A percentile compares a stretch with the other conserved stretches of the same genome.
Conservation (phyloP, 2,113 vertebrate genomes). For the Chionodraco myersi region DNA sequence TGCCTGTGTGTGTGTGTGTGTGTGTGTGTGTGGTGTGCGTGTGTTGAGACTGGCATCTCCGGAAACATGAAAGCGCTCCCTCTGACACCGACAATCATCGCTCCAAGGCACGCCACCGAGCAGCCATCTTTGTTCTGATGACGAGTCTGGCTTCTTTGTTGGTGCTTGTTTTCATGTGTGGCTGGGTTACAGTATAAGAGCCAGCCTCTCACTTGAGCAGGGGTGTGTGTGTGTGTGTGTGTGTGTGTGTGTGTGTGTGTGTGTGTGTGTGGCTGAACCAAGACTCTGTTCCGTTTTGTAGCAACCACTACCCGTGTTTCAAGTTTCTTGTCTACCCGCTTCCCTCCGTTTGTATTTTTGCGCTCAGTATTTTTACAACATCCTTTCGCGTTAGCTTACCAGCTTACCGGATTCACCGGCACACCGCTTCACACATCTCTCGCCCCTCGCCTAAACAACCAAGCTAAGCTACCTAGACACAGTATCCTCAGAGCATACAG, state of each 20-base stretch:
- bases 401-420: slow-evolving; percentile 59
- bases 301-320: slow-evolving; percentile 66
- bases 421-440: slow-evolving; percentile 30
- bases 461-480: slow-evolving; percentile 69
- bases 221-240: slow-evolving; percentile 35
- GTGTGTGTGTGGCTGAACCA: slow-evolving; percentile 26
- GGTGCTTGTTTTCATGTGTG: slow-evolving; percentile 74
- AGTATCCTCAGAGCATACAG: slow-evolving; percentile 68
- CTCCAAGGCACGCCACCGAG: slow-evolving; percentile 81
- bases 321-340: slow-evolving; percentile 63
- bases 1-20: slow-evolving; percentile 37
- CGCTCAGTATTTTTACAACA: slow-evolving; percentile 44
- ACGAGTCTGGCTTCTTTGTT: slow-evolving; percentile 81
- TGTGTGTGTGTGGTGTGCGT: slow-evolving; percentile 15
- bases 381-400: slow-evolving; percentile 53
- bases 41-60: slow-evolving; percentile 75
- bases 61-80: slow-evolving; percentile 73
- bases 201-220: slow-evolving; percentile 80
- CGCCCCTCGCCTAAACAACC: slow-evolving; percentile 58
- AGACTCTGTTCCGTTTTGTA: slow-evolving; percentile 63
- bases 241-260: not conserved
- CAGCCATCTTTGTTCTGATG: slow-evolving; percentile 80
- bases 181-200: slow-evolving; percentile 82
- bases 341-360: slow-evolving; percentile 58
- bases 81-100: slow-evolving; percentile 82